Conservation (phyloP, 2,888 invertebrate genomes). For the Coecobrya sp. region DNA sequence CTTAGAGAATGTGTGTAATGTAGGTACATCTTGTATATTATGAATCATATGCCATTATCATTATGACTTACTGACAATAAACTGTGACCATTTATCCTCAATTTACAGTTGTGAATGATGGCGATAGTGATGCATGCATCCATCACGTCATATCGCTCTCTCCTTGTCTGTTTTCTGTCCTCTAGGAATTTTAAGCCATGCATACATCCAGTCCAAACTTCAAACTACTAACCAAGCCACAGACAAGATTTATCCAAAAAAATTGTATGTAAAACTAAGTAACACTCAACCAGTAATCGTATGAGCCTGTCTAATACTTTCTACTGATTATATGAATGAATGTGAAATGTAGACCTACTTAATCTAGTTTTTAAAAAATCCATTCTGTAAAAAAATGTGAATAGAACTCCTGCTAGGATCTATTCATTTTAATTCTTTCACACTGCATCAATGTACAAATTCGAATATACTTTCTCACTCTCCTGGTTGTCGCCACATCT, state of each 20-base stretch:
- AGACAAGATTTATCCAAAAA: constrained; percentile 53
- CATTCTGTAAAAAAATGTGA: background rate
- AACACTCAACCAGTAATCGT: background rate
- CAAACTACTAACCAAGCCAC: too few species aligned
- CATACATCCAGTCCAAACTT: background rate
- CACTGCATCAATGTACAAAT: background rate
- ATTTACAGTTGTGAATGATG: constrained; percentile 59
- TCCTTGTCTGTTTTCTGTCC: background rate
- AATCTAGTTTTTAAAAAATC: constrained; percentile 30
- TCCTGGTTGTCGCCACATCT: constrained; percentile 53
- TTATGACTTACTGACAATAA: constrained; percentile 70
- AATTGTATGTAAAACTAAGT: background rate
- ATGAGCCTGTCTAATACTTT: background rate
- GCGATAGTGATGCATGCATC: constrained; percentile 26
- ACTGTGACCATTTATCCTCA: constrained; percentile 59
- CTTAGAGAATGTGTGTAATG: background rate
- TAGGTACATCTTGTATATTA: background rate
- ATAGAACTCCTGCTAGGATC: background rate
- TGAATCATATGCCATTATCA: constrained; percentile 33
- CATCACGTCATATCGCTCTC: constrained; percentile 51
- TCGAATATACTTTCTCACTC: constrained; percentile 5
- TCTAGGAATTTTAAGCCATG: constrained; percentile 31
- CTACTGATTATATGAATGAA: constrained; percentile 10
- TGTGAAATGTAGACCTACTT: background rate
- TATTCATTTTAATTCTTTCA: constrained; percentile 26